Percentiles rank a stretch among this genome's conserved stretches.
These are phyloP conservation scores for Acestrorhynchus altus DNA, from an alignment of 2,797 vertebrate species.

Conservation along the genomic window DNA sequence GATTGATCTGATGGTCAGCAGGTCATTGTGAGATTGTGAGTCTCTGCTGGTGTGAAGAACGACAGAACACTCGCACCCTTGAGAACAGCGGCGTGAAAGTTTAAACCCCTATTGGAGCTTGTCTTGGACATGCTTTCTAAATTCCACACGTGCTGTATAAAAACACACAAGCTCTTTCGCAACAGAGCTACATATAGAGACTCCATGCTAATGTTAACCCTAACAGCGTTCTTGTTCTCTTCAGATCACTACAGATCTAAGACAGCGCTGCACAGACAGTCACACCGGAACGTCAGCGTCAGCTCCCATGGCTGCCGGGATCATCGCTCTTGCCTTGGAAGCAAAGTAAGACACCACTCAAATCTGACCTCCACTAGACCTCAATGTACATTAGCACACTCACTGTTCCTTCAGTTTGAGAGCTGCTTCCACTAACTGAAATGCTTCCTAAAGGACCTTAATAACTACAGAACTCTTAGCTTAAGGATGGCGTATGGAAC, in stretches of 20 bases:
- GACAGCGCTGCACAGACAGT: slow-evolving; percentile 97
- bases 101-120: slow-evolving; percentile 24
- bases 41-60: not conserved
- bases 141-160: slow-evolving; percentile 38
- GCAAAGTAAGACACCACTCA: slow-evolving; percentile 89
- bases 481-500: not conserved
- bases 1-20: slow-evolving; percentile 1
- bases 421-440: not conserved
- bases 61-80: not conserved
- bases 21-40: slow-evolving; percentile 18
- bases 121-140: slow-evolving; percentile 34
- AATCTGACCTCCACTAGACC: not conserved
- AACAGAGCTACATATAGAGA: slow-evolving; percentile 19
- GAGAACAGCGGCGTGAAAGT: not conserved
- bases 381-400: not conserved
- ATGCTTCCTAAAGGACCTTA: not conserved
- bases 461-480: not conserved
- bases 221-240: not conserved
- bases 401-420: not conserved
- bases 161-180: slow-evolving; percentile 31
- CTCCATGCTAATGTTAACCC: not conserved
- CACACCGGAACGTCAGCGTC: slow-evolving; percentile 98
- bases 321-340: slow-evolving; percentile 95
- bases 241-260: slow-evolving; percentile 97
- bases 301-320: slow-evolving; percentile 97